phyloP scores from a whole-genome alignment of 1,140 invertebrate species.

The Maconellicoccus hirsutus region DNA sequence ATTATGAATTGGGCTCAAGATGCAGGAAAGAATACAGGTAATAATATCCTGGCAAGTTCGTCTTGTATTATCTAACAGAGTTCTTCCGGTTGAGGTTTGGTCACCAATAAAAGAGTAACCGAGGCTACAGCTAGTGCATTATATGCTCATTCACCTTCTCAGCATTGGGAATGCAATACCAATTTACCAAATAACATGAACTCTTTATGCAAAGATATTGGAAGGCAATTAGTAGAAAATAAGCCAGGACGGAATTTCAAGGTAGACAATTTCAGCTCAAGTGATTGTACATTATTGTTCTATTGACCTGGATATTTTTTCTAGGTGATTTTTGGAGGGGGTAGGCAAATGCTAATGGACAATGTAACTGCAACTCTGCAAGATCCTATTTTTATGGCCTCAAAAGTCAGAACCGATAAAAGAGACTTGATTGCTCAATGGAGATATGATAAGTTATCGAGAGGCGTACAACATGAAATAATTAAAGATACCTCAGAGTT shows the following conservation, averaged over 20 bases:
- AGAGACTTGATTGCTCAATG: constrained; percentile 58
- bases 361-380: constrained; percentile 43
- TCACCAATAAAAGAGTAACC: constrained; percentile 66
- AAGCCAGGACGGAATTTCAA: constrained; percentile 59
- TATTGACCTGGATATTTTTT: too few relatives aligned
- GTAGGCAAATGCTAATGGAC: constrained; percentile 57
- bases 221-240: constrained; percentile 56
- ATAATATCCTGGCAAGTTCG: too few relatives aligned
- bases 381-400: constrained; percentile 53
- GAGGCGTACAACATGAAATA: constrained; percentile 41
- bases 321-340: constrained; percentile 82
- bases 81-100: constrained; percentile 41
- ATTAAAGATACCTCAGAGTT: constrained; percentile 54
- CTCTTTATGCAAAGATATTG: constrained; percentile 55
- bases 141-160: constrained; percentile 63
- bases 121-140: constrained; percentile 67
- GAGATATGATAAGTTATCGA: constrained; percentile 44
- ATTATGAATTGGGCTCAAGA: constrained; percentile 56
- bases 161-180: constrained; percentile 67
- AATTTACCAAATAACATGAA: constrained; percentile 47
- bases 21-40: constrained; percentile 63
- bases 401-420: constrained; percentile 59
- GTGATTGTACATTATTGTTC: too few relatives aligned
- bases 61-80: too few relatives aligned
- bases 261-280: too few relatives aligned